Evolutionary conservation across 2,113 vertebrate species (phyloP), one percentile per base, ranked within the genome.

Genomic region (Dermatemys mawii): DNA sequence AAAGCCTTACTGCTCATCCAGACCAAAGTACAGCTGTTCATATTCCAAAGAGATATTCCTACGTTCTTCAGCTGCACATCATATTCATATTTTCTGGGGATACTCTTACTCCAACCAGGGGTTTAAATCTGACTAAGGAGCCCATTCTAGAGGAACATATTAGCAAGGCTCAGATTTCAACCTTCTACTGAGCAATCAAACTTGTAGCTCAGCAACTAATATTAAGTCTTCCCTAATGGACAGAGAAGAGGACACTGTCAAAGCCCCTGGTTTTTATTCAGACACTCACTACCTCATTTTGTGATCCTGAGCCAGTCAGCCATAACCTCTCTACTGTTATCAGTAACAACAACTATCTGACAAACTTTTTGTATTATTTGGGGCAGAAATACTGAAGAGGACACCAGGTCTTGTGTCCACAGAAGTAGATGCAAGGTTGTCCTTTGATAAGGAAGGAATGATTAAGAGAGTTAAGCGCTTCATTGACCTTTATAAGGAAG

Each of bases 371-470:
- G 99, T 99, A 46, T 96, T 98, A 55, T 99, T 99, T 51, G 99
- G 99, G 49, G 97, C 98, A 2, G 99, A 99, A 96, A 99, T 99
- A 92, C 95, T 99, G 73, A 99, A 99, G 98, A 99, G 99, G 97
- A 98, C 99, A 91, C 99, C 99, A 3, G 99, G 99, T 75, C 98
- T 99, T 24, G 99, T 99, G 19, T 99, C 99, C 48, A 99, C 99
- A 16, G 99, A 99, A 97, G 99, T 99, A 35, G 99, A 99, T 41
- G 99, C 99, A 87, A 99, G 99, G 97, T 95, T 99, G 75, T 99
- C 99, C 19, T 99, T 99, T 75, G 99, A 99, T 87, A 99, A 99
- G 97, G 99, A 99, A 0, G 98, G 98, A 8, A 99, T 99, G 99
- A 97, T 99, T 83, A 94, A 98, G 11, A 98, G 98, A 32, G 99